Base-by-base conservation (phyloP, 2,797 vertebrate genomes). In the Brachyalestes nurse region DNA sequence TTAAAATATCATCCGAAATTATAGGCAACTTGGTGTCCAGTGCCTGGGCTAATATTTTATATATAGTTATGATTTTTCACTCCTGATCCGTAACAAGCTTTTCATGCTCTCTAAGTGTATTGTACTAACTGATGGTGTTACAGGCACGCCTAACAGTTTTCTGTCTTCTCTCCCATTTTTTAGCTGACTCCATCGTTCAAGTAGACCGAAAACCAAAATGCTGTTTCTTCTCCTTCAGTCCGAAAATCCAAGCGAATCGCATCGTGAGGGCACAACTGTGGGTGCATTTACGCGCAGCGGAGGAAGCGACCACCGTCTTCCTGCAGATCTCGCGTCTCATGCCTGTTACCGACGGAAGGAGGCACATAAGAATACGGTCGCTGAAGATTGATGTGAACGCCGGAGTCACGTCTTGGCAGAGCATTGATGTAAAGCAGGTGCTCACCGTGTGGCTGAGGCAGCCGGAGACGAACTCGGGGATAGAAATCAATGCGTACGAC, bases 391-490 rank as follows among this genome's bases (percentile, higher is more conserved):
- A 98, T 86, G 95, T 99, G 91, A 96, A 91, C 81, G 94, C 97
- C 82, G 97, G 97, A 83, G 89, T 93, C 88, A 94, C 95, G 85
- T 97, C 97, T 80, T 99, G 98, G 98, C 97, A 99, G 86, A 99
- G 97, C 77, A 97, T 99, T 82, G 98, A 99, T 88, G 97, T 99
- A 91, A 99, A 99, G 89, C 97, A 97, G 87, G 96, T 99, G 89
- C 79, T 99, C 91, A 94, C 94, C 72, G 97, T 97, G 88, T 99
- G 97, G 97, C 95, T 99, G 92, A 96, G 96, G 93, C 97, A 99
- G 92, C 97, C 97, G 62, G 97, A 99, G 94, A 97, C 97, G 91
- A 99, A 99, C 94, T 96, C 97, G 95, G 97, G 98, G 88, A 97
- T 99, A 90, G 96, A 98, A 94, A 98, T 99, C 87, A 98, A 97